Conservation (phyloP, 2,888 invertebrate genomes). For the Watsonalla cultraria region DNA sequence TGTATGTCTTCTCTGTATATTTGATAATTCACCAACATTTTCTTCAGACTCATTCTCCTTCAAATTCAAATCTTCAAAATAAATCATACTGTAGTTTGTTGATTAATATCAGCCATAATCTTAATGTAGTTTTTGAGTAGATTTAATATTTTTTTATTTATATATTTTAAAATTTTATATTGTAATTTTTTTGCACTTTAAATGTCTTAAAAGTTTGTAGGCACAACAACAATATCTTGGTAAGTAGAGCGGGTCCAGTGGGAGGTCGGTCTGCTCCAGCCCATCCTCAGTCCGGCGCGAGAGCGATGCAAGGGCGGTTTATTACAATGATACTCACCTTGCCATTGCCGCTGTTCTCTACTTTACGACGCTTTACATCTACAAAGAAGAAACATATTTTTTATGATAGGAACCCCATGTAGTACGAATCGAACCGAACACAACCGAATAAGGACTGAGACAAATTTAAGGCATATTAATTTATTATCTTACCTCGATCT, state of each 20-base stretch:
- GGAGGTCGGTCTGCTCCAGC: conserved; percentile 55
- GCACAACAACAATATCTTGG: conserved; percentile 1
- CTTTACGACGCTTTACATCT: conserved; percentile 92
- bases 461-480: no score
- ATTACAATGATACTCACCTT: conserved; percentile 88
- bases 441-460: conserved; percentile 1
- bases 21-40: no score
- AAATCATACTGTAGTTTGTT: background rate
- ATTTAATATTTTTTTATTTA: background rate
- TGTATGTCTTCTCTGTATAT: no score
- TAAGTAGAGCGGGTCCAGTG: conserved; percentile 22
- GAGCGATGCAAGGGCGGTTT: conserved; percentile 57
- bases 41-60: no score
- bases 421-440: no score
- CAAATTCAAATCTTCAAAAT: background rate
- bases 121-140: background rate
- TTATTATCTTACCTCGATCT: conserved; percentile 57
- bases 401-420: background rate
- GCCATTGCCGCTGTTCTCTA: conserved; percentile 85
- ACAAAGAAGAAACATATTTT: conserved; percentile 26
- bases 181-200: conserved; percentile 6
- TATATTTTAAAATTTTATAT: background rate
- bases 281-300: conserved; percentile 80
- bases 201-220: conserved; percentile 5
- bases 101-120: background rate